phyloP scores from a whole-genome alignment of 1,140 invertebrate species.

The Eciton burchellii region DNA sequence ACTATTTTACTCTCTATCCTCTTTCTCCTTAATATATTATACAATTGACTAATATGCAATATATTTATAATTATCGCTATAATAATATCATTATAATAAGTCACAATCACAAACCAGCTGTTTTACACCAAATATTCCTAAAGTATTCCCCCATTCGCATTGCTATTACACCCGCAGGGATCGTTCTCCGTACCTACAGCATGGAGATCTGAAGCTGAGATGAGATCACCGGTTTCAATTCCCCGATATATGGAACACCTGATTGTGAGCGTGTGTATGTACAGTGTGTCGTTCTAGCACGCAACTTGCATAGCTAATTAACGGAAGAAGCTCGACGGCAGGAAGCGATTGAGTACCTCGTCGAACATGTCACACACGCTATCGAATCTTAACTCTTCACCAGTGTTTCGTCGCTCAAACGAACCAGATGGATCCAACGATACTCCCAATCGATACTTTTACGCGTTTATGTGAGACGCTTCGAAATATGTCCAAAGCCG shows the following conservation, averaged over 20 bases:
- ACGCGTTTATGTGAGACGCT: conserved; percentile 49
- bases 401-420: conserved; percentile 1
- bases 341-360: conserved; percentile 2
- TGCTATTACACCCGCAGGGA: conserved; percentile 34
- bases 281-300: conserved; percentile 20
- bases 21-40: conserved; percentile 9
- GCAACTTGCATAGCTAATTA: conserved; percentile 25
- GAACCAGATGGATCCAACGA: neutral
- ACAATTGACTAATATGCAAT: conserved; percentile 23
- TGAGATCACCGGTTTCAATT: conserved; percentile 52
- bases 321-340: conserved; percentile 46
- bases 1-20: neutral
- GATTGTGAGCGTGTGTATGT: conserved; percentile 61
- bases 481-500: conserved; percentile 49
- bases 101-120: conserved; percentile 22
- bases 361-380: conserved; percentile 2
- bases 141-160: conserved; percentile 24
- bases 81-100: conserved; percentile 32
- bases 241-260: conserved; percentile 35
- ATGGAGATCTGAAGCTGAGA: conserved; percentile 26
- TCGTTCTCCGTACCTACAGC: conserved; percentile 39
- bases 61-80: conserved; percentile 20
- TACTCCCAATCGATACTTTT: conserved; percentile 30
- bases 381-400: conserved; percentile 28
- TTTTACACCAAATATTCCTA: conserved; percentile 19